Evolutionary conservation across 2,797 vertebrate species (phyloP).

Genomic region (Pygocentrus nattereri): DNA sequence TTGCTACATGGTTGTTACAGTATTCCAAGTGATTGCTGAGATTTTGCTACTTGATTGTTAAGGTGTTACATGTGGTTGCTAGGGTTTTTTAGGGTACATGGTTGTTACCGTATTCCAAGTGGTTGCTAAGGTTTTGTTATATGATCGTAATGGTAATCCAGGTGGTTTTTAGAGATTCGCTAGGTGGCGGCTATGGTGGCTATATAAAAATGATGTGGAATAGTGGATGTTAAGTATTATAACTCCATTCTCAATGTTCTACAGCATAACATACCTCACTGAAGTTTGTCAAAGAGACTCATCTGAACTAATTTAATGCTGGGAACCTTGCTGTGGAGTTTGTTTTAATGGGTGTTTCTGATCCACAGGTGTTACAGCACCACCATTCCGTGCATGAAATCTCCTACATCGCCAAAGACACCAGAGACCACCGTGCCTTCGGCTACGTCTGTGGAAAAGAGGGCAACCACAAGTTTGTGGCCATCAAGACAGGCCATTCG

Average conservation of each 20-base stretch:
- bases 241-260: neutral
- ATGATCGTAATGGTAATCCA: too few relatives aligned
- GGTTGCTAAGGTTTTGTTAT: too few relatives aligned
- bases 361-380: constrained; percentile 90
- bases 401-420: constrained; percentile 98
- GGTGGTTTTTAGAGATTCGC: too few relatives aligned
- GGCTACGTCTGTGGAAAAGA: constrained; percentile 98
- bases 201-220: too few relatives aligned
- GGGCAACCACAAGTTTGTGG: constrained; percentile 97
- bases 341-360: constrained; percentile 6
- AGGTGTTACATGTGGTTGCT: too few relatives aligned
- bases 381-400: constrained; percentile 98
- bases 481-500: constrained; percentile 96
- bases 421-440: constrained; percentile 96
- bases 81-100: too few relatives aligned
- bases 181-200: too few relatives aligned
- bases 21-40: too few relatives aligned
- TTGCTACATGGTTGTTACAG: too few relatives aligned
- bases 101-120: too few relatives aligned
- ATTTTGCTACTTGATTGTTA: too few relatives aligned
- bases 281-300: neutral
- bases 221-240: too few relatives aligned
- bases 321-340: neutral
- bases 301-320: neutral
- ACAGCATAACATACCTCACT: constrained; percentile 17